Evolutionary conservation across 1,140 invertebrate species (phyloP).

Genomic region (Maconellicoccus hirsutus): DNA sequence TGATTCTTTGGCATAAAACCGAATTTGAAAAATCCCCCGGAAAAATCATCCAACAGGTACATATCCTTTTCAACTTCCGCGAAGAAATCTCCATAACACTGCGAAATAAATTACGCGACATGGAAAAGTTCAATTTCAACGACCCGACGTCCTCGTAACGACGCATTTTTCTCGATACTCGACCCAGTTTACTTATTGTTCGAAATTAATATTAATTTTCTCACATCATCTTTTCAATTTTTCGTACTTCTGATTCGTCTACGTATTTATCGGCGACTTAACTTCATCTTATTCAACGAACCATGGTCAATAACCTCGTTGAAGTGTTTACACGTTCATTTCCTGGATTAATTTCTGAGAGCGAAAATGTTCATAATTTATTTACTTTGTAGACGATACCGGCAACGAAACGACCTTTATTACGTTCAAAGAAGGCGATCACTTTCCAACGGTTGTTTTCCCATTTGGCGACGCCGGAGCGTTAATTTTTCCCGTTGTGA

Average conservation of each 20-base stretch:
- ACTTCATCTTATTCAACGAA: background rate
- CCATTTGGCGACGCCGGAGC: background rate
- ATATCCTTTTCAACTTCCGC: no score
- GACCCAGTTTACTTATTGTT: background rate
- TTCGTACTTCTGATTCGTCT: background rate
- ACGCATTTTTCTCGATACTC: no score
- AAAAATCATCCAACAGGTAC: no score
- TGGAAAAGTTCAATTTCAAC: background rate
- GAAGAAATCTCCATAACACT: no score
- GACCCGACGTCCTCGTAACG: background rate
- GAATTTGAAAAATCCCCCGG: no score
- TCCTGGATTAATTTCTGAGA: no score
- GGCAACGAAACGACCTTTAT: background rate
- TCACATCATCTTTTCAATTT: background rate
- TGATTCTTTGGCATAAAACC: no score
- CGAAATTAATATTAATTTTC: constrained; percentile 1
- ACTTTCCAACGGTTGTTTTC: background rate
- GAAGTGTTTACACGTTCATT: no score
- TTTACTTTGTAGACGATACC: background rate
- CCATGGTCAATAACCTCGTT: background rate
- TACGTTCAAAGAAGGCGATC: constrained; percentile 22
- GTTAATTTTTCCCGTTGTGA: constrained; percentile 32
- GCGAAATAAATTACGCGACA: no score
- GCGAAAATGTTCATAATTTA: no score
- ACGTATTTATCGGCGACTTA: background rate